Evolutionary conservation across 2,797 vertebrate species (phyloP), one percentile per base, ranked within the genome.

Genomic region (Pangasius macronema): DNA sequence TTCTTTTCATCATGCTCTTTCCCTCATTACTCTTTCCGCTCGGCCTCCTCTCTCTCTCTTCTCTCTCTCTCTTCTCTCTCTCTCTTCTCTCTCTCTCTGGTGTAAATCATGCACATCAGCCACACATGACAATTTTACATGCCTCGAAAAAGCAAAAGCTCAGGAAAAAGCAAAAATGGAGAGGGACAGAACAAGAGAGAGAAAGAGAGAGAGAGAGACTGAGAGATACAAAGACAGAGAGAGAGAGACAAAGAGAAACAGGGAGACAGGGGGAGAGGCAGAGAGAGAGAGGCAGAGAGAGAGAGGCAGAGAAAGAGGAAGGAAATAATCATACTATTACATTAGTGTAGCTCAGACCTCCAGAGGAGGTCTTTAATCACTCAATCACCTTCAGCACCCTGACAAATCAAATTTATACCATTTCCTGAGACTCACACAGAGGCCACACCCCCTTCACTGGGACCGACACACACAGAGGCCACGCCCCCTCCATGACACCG

Each of bases 81-180:
- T 67, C 63, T 51, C 76, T 81, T 1, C 72, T 73, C n/a, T 57
- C 53, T 79, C 36, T 79, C 30, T 61, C 72, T 18, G 24, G 16
- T 85, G 77, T 75, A 83, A 86, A 82, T 90, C 87, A 91, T 89
- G 87, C 87, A 90, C 90, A 90, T 88, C 85, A 91, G n/a, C 85
- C 79, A 81, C 39, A 46, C 33, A 53, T 39, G 86, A 88, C 85
- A 83, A 88, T 90, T 90, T 89, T 87, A 70, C 68, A 87, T 89
- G 85, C 82, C 77, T 91, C n/a, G 85, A 77, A 84, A 84, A 53
- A 67, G 85, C 14, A 20, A 42, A 46, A n/a, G 63, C 82, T 51
- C 53, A 67, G 77, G 20, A 46, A 79, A 39, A 20, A 57, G 3
- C 0, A 0, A 7, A 33, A 77, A 10, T 10, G 18, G 18, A 57